Base-by-base conservation (phyloP, 2,797 vertebrate genomes). In the Zenarchopterus dispar region DNA sequence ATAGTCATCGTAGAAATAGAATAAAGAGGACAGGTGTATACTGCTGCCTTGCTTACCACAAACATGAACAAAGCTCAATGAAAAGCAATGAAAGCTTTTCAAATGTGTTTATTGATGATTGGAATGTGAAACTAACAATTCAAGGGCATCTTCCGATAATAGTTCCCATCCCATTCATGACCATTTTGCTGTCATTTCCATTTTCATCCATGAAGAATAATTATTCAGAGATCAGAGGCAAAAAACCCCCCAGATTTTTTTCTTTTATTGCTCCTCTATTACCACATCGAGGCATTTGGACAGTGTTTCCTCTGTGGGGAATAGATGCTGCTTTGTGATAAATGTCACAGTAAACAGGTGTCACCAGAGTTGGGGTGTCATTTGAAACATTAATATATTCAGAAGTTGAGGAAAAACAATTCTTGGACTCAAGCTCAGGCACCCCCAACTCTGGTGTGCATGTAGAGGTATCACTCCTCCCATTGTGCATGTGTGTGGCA, bases 361-460 rank as follows among this genome's bases (percentile, higher is more conserved):
- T 11, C 0, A 17, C 56, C 73, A 80, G 77, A 73, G 42, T 59
- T 84, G 73, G 69, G 70, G 62, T 62, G 8, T 19, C 17, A 13
- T 33, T 45, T 24, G 6, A 36, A 46, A 33, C 6, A 26, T 15
- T 1, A 28, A 2, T 11, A 17, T 6, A 57, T 48, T 62, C 51
- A 6, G 28, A 21, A 18, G 16, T 39, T 43, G 1, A 5, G 28
- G 36, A 56, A 49, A 15, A 52, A 19, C 47, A 50, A 19, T 19
- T 62, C 6, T 47, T 33, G 6, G 49, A 33, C 52, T 23, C 6
- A 57, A 9, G 17, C 16, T 5, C n/a, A 61, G 17, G 16, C 54
- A 59, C 67, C 71, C 77, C 62, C 65, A 66, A 60, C 26, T 69
- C 78, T 84, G 78, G 70, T 41, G 49, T 51, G 61, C 72, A 77